Evolutionary conservation across 2,888 invertebrate species (phyloP).

Genomic region (Aspidiotus rigidus): DNA sequence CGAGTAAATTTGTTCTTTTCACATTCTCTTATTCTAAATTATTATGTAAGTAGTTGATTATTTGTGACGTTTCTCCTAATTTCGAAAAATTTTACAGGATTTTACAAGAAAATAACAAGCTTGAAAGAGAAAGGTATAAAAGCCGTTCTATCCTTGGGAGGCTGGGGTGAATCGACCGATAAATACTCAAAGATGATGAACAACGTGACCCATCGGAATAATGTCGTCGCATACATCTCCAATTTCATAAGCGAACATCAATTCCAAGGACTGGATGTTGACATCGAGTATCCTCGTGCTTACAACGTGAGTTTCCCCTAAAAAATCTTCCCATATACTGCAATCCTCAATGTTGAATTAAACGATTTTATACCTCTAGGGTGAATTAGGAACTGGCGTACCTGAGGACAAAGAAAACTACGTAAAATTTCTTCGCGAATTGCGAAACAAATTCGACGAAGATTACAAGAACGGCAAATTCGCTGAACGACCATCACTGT

Average conservation of each 20-base stretch:
- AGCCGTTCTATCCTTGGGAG: conserved; percentile 76
- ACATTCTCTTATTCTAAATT: too few species aligned
- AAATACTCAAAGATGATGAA: conserved; percentile 21
- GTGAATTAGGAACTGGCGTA: background rate
- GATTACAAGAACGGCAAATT: background rate
- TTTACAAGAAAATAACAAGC: background rate
- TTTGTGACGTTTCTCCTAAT: background rate
- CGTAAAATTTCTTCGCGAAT: background rate
- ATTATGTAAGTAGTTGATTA: background rate
- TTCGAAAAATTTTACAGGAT: background rate
- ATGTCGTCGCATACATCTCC: conserved; percentile 87
- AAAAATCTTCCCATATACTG: too few species aligned
- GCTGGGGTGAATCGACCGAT: conserved; percentile 94
- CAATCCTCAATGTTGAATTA: too few species aligned
- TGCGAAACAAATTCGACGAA: background rate
- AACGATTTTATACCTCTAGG: background rate
- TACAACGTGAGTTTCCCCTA: conserved; percentile 3
- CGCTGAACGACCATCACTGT: background rate
- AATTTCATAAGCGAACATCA: conserved; percentile 83
- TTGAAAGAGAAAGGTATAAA: conserved; percentile 19
- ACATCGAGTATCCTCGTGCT: conserved; percentile 92
- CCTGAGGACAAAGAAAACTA: background rate
- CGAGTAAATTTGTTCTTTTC: too few species aligned
- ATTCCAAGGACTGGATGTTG: conserved; percentile 85
- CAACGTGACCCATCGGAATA: conserved; percentile 48